Percentiles rank a stretch among this genome's conserved stretches.
phyloP scores from a whole-genome alignment of 1,140 invertebrate genomes.

The Sitobion miscanthi region DNA sequence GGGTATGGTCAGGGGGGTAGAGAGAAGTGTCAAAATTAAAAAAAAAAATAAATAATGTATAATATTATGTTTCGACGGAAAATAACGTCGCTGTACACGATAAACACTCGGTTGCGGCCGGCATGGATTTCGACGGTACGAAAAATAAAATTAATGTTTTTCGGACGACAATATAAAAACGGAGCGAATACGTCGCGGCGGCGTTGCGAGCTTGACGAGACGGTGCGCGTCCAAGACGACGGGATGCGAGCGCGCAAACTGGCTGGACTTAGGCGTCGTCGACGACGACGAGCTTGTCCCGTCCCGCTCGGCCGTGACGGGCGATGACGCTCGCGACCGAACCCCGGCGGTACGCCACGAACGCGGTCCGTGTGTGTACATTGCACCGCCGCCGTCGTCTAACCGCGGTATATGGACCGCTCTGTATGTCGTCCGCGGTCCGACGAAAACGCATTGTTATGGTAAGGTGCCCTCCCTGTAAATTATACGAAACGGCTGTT shows the following conservation, averaged over 20 bases:
- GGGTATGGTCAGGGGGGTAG: neutral
- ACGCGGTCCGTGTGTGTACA: neutral
- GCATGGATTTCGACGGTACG: neutral
- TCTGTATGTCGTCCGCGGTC: neutral
- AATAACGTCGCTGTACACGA: neutral
- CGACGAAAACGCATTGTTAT: neutral
- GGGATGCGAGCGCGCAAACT: constrained; percentile 54
- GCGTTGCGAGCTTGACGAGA: neutral
- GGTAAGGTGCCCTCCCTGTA: too few species aligned
- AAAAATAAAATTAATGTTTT: neutral
- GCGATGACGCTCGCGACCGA: constrained; percentile 21
- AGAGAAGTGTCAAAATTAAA: neutral
- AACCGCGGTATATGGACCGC: neutral
- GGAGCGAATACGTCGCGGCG: neutral
- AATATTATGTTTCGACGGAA: too few species aligned
- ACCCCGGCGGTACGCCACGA: constrained; percentile 29
- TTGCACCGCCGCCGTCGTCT: neutral
- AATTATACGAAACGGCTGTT: neutral
- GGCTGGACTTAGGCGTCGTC: constrained; percentile 40
- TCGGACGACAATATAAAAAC: neutral
- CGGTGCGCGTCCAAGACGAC: neutral
- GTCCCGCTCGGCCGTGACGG: neutral
- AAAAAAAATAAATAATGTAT: neutral
- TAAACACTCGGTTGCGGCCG: neutral
- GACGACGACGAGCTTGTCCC: neutral